Base-by-base conservation (phyloP, 2,797 vertebrate species). In the Taeniopygia guttata region DNA sequence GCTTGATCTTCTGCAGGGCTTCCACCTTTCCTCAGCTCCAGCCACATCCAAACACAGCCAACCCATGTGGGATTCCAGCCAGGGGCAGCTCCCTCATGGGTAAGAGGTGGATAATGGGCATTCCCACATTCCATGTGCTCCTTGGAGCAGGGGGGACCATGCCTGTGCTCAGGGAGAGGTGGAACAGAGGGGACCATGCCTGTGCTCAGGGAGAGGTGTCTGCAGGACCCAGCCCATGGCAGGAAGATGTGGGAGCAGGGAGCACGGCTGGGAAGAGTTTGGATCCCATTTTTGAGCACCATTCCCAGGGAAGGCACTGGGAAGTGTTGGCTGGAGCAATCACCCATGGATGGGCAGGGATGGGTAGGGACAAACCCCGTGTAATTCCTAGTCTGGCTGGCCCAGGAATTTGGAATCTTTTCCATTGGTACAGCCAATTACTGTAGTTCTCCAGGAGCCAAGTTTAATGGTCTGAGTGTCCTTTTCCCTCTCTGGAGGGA, bases 51-150 rank as follows among this genome's bases (percentile, higher is more conserved):
- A 56, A 64, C 4, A 16, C 36, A 26, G 17, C 51, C 51, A 63
- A 40, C 9, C 43, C 45, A 1, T 8, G 43, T 10, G 34, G 69
- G 60, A 48, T 19, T 36, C 20, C 10, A 18, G 11, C 30, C 10
- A 0, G 15, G 4, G 10, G 42, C 54, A 63, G 21, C 34, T 80
- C 38, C 55, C 42, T 68, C 3, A 0, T 16, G 67, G 54, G 2
- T 34, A 30, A n/a, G 76, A 18, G 0, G 0, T 25, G 62, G 62
- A 4, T 51, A 43, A 66, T 0, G 10, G 32, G 4, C 54, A 43
- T 14, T 9, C 30, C 14, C 2, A 3, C 20, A 43, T 36, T 69
- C 82, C 78, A 11, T 3, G 40, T 5, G 23, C 29, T 55, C 49
- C 58, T 63, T 18, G n/a, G 27, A 27, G 45, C 11, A 59, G 63